Evolutionary conservation across 2,888 invertebrate genomes (phyloP).

Genomic region (Drosophila mimetica): DNA sequence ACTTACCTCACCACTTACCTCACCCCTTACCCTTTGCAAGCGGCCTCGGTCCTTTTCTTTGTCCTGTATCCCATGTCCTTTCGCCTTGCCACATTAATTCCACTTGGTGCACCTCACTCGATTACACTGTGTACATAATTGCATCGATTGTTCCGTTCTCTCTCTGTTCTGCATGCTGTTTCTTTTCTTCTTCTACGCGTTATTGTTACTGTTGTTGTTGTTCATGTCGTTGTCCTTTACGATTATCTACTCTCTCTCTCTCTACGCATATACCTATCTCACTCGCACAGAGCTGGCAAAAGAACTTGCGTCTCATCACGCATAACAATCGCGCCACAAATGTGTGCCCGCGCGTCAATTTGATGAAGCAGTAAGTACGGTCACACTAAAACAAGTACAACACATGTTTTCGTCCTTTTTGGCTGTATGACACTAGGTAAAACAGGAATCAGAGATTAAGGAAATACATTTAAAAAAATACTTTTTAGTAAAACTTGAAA

Average conservation of each 20-base stretch:
- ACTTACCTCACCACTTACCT: conserved; percentile 1
- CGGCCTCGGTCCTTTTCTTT: conserved; percentile 8
- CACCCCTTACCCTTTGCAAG: background rate
- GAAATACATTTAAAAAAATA: background rate
- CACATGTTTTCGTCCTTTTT: background rate
- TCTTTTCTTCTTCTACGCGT: background rate
- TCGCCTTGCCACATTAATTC: conserved; percentile 34
- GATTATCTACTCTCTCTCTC: conserved; percentile 23
- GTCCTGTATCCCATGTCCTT: conserved; percentile 4
- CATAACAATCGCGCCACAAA: conserved; percentile 99
- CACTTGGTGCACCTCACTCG: conserved; percentile 44
- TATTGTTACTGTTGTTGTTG: conserved; percentile 9
- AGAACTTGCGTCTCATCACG: conserved; percentile 93
- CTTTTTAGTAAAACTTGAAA: background rate
- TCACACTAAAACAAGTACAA: background rate
- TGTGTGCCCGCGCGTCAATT: conserved; percentile 96
- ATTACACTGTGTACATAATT: conserved; percentile 46
- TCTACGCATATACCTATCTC: conserved; percentile 6
- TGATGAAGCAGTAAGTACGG: conserved; percentile 98
- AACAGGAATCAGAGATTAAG: too few species aligned
- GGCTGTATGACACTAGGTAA: background rate
- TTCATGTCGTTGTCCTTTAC: conserved; percentile 9
- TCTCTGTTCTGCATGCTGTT: conserved; percentile 39
- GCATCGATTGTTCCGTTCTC: conserved; percentile 44
- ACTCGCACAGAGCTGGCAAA: conserved; percentile 93